These are phyloP conservation scores for Mesocentrotus franciscanus DNA, from an alignment of 53 echinoderm and acorn worm species.

Conservation along the genomic window DNA sequence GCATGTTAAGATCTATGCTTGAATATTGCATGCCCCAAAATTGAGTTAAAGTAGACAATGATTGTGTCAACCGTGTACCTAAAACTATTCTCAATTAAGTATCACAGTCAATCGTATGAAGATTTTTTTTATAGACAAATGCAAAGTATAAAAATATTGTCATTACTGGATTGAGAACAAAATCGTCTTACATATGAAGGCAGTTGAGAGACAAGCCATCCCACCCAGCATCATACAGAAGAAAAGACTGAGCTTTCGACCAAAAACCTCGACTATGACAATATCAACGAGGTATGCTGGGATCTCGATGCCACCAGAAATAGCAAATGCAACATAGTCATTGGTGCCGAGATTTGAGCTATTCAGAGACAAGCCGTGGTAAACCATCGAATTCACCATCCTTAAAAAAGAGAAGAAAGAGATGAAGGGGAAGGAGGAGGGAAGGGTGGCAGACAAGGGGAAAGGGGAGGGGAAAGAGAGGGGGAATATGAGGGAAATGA, in stretches of 20 bases:
- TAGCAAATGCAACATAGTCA: conserved; percentile 75
- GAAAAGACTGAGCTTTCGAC: conserved; percentile 61
- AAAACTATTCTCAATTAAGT: too few relatives aligned
- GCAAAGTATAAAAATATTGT: too few relatives aligned
- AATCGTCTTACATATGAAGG: conserved; percentile 65
- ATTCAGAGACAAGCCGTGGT: conserved; percentile 77
- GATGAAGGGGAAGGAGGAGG: too few relatives aligned
- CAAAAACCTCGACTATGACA: conserved; percentile 64
- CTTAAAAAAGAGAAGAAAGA: conserved; percentile 21
- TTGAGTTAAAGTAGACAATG: too few relatives aligned
- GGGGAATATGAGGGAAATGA: too few relatives aligned
- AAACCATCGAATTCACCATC: conserved; percentile 79
- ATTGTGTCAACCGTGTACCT: too few relatives aligned
- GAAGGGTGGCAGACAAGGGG: too few relatives aligned
- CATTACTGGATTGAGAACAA: background rate
- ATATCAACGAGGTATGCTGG: conserved; percentile 66
- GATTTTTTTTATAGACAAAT: too few relatives aligned
- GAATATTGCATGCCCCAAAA: too few relatives aligned
- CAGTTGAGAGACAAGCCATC: conserved; percentile 62
- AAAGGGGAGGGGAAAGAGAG: too few relatives aligned
- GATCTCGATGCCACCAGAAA: conserved; percentile 74
- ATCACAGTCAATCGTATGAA: too few relatives aligned
- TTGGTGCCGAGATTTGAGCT: conserved; percentile 76
- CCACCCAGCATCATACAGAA: conserved; percentile 70
- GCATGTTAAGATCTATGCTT: too few relatives aligned